These are phyloP conservation scores for Saccostrea echinata DNA, from an alignment of 1,140 invertebrate genomes.

Conservation along the genomic window DNA sequence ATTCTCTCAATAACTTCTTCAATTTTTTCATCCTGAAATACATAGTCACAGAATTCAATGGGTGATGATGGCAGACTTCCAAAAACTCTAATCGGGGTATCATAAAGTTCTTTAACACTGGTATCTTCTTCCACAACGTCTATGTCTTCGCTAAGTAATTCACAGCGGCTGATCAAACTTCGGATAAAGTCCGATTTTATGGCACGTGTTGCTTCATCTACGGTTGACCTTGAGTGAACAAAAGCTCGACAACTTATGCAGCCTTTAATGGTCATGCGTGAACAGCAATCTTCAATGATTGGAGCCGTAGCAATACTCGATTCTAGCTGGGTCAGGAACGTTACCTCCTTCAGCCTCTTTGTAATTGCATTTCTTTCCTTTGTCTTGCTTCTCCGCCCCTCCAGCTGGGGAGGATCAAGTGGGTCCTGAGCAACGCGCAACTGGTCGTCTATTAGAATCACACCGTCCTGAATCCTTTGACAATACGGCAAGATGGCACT, in stretches of 20 bases:
- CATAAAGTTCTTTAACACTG: conserved; percentile 85
- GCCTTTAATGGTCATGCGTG: conserved; percentile 83
- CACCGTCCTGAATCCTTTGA: conserved; percentile 79
- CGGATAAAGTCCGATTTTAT: conserved; percentile 89
- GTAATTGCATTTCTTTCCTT: conserved; percentile 54
- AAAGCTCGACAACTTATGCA: conserved; percentile 86
- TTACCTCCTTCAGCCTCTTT: conserved; percentile 68
- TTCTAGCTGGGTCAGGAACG: conserved; percentile 68
- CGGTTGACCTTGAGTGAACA: conserved; percentile 86
- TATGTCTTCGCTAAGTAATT: conserved; percentile 89
- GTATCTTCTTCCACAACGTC: conserved; percentile 89
- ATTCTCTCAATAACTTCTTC: conserved; percentile 87
- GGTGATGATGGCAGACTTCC: conserved; percentile 85
- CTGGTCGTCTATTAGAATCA: conserved; percentile 60
- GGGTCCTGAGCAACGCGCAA: conserved; percentile 51
- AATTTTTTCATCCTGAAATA: conserved; percentile 90
- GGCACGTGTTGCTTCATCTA: conserved; percentile 85
- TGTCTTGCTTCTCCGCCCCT: conserved; percentile 80
- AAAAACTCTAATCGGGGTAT: conserved; percentile 89
- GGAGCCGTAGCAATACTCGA: conserved; percentile 51
- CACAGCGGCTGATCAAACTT: conserved; percentile 88
- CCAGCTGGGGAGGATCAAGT: conserved; percentile 54
- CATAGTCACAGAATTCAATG: conserved; percentile 89
- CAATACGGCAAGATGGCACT: conserved; percentile 83
- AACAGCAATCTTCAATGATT: conserved; percentile 71